A percentile compares a stretch with the other conserved stretches of the same genome.
phyloP scores from a whole-genome alignment of 2,797 vertebrate genomes.

The Onychomys leucogaster region DNA sequence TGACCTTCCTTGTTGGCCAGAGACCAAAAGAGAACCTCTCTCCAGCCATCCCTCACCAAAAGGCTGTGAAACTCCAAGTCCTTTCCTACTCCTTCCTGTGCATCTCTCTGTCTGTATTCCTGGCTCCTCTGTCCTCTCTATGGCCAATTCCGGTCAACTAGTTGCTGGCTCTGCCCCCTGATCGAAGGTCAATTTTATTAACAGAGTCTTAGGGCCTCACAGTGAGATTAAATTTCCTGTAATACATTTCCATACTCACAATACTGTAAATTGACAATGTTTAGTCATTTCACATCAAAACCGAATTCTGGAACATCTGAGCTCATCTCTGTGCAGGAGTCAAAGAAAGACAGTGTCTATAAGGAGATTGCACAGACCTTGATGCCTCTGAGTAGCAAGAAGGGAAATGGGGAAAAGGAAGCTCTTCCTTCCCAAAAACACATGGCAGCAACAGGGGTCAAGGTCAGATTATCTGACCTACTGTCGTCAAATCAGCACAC shows the following conservation, averaged over 20 bases:
- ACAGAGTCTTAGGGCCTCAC: background rate
- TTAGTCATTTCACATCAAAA: slow-evolving; percentile 18
- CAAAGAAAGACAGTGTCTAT: background rate
- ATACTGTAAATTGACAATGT: background rate
- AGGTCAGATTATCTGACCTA: background rate
- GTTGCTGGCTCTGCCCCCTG: background rate
- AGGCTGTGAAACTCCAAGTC: background rate
- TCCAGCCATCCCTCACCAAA: background rate
- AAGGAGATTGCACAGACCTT: background rate
- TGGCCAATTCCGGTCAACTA: background rate
- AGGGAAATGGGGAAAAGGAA: background rate
- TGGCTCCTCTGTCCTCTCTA: background rate
- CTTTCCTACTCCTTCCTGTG: background rate
- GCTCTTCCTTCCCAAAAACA: background rate
- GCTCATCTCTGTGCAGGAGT: background rate
- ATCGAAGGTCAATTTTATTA: background rate
- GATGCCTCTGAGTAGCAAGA: background rate
- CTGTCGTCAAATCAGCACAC: background rate
- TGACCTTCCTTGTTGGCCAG: background rate
- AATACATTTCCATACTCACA: background rate
- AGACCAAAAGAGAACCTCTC: background rate
- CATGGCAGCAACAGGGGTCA: background rate
- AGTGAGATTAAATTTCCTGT: background rate
- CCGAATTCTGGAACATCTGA: background rate
- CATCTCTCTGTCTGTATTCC: background rate